These are phyloP conservation scores for Platalea minor DNA, from an alignment of 2,797 vertebrate genomes.

Conservation along the genomic window DNA sequence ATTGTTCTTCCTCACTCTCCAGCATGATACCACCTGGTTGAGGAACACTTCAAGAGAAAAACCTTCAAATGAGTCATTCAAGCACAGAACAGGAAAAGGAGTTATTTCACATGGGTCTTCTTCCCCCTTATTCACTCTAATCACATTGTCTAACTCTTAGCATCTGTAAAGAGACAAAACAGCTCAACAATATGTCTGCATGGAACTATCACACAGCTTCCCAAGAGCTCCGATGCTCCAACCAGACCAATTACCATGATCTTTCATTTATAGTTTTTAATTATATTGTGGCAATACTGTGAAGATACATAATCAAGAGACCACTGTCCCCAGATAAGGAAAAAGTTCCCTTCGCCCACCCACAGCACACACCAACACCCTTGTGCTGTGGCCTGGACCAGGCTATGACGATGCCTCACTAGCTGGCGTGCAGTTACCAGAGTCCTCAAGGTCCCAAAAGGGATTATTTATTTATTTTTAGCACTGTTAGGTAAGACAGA, in stretches of 20 bases:
- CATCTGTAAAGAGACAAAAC: not conserved
- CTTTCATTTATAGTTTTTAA: not conserved
- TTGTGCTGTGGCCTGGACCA: not conserved
- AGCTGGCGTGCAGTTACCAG: not conserved
- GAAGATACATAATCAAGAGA: not conserved
- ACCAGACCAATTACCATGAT: not conserved
- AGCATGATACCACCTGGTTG: not conserved
- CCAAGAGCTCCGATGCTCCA: not conserved
- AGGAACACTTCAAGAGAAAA: not conserved
- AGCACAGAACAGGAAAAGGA: not conserved
- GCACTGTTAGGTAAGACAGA: not conserved
- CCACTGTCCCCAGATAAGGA: not conserved
- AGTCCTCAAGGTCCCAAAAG: not conserved
- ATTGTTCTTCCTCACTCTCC: not conserved
- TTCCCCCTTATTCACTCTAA: too few species aligned
- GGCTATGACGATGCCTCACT: not conserved
- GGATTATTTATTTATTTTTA: not conserved
- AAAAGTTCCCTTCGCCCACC: not conserved
- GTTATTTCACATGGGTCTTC: not conserved
- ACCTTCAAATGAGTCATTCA: not conserved
- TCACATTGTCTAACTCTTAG: not conserved
- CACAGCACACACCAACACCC: not conserved
- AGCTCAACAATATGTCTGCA: fast-evolving
- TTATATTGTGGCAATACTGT: not conserved
- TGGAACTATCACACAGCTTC: not conserved